Conservation (phyloP, 1,140 invertebrate species). For the Drosophila ogumai region DNA sequence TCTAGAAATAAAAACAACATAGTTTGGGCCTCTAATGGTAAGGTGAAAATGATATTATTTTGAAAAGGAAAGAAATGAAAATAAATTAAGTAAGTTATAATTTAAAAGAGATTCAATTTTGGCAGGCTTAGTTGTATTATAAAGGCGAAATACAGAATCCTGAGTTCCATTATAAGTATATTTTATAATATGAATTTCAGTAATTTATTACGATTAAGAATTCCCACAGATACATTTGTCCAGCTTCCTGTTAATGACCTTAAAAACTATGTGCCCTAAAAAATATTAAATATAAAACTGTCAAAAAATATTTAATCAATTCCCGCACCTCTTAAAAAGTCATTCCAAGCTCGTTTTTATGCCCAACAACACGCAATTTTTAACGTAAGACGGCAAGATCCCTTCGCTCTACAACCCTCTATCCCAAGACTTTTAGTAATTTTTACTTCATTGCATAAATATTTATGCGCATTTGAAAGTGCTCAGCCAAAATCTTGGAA, state of each 20-base stretch:
- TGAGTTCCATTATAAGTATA: background rate
- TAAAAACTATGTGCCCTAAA: background rate
- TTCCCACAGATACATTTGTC: background rate
- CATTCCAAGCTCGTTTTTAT: constrained; percentile 11
- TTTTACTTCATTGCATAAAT: constrained; percentile 81
- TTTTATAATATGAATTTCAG: background rate
- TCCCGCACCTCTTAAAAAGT: constrained; percentile 4
- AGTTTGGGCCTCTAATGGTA: background rate
- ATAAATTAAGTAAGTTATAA: background rate
- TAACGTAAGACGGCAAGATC: background rate
- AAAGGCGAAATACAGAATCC: background rate
- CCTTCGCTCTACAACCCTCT: constrained; percentile 27
- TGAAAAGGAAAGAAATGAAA: background rate
- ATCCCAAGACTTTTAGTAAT: constrained; percentile 34
- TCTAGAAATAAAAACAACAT: background rate
- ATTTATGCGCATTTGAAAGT: constrained; percentile 75
- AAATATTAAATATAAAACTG: background rate
- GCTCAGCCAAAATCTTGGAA: constrained; percentile 54
- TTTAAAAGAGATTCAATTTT: background rate
- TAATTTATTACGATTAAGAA: background rate
- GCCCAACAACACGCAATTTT: background rate
- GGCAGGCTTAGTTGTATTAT: background rate
- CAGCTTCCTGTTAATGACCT: background rate
- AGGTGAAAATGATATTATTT: background rate
- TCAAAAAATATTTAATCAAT: constrained; percentile 12